Percentiles rank a stretch among this genome's conserved stretches.
These are phyloP conservation scores for Esox masquinongy DNA, from an alignment of 2,797 vertebrate species.

Conservation along the genomic window DNA sequence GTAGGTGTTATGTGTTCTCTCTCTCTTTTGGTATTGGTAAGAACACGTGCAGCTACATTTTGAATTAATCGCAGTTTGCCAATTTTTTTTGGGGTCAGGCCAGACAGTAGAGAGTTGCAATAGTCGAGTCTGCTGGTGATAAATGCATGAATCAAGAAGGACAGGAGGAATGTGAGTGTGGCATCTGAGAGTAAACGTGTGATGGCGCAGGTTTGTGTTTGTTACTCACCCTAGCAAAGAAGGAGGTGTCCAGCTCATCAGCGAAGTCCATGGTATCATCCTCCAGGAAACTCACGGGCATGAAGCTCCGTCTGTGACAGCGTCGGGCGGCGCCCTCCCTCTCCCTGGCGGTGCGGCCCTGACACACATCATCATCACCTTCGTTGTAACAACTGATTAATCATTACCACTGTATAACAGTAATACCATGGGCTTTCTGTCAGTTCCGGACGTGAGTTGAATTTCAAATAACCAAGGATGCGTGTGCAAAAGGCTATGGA, in stretches of 20 bases:
- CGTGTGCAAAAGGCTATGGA: too few relatives aligned
- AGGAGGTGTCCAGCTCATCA: conserved; percentile 95
- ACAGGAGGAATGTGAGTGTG: not conserved
- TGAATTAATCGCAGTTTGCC: too few relatives aligned
- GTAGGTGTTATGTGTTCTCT: too few relatives aligned
- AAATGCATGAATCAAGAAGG: too few relatives aligned
- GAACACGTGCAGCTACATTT: too few relatives aligned
- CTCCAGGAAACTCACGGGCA: conserved; percentile 88
- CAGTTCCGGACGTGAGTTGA: not conserved
- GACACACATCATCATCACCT: not conserved
- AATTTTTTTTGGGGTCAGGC: too few relatives aligned
- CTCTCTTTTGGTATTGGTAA: too few relatives aligned
- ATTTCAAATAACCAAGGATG: not conserved
- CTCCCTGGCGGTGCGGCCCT: conserved; percentile 88
- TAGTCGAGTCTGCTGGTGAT: too few relatives aligned
- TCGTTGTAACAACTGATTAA: not conserved
- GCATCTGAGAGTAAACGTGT: not conserved
- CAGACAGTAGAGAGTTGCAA: too few relatives aligned
- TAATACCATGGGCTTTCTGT: not conserved
- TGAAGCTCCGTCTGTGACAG: conserved; percentile 86
- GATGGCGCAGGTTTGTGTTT: not conserved
- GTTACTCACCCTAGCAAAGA: conserved; percentile 88
- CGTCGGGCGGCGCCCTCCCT: conserved; percentile 77
- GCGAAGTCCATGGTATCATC: conserved; percentile 92
- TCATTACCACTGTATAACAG: not conserved